Base-by-base conservation (phyloP, 1,140 invertebrate genomes). In the Hormaphis cornu region DNA sequence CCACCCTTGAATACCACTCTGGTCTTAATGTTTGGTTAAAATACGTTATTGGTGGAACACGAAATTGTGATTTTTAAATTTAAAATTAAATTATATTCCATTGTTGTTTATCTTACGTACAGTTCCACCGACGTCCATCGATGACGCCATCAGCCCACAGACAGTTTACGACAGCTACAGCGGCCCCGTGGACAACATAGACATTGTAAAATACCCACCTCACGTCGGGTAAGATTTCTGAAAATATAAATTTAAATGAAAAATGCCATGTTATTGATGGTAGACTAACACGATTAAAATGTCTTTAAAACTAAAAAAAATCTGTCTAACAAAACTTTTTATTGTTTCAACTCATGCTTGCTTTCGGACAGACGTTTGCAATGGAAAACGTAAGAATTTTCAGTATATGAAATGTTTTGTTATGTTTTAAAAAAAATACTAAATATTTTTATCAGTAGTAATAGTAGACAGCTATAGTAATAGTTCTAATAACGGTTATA, bases 121-220 rank as follows among this genome's bases (percentile, higher is more conserved):
- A 79, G 79, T 78, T 12, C 80, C 83, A 4, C 81, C 83, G 24
- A 81, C 81, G 69, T 83, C 82, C 20, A 80, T 83, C 40, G 84
- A 85, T 73, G 85, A 86, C 69, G 77, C 80, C 10, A 81, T 86
- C 50, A 86, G 84, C 75, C 85, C 85, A 40, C 83, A 84, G 73
- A 84, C 85, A 74, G 77, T 72, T 26, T 80, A 79, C 50, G 71
- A 75, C 75, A 75, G 72, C 71, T 81, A 74, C 78, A 82, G 78
- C 77, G 83, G 81, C 37, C 83, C 85, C 24, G 81, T 85, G 0
- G 89, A 86, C 79, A 91, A 86, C 78, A 82, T 88, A 53, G 87
- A 87, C 72, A 84, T 91, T 59, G 81, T 82, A 44, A 80, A 83
- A 72, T 83, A 87, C 75, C 85, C 86, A 20, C 82, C 87, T 20